A percentile compares a stretch with the other conserved stretches of the same genome.
Conservation (phyloP, 1,140 invertebrate species). For the Acyrthosiphon pisum region DNA sequence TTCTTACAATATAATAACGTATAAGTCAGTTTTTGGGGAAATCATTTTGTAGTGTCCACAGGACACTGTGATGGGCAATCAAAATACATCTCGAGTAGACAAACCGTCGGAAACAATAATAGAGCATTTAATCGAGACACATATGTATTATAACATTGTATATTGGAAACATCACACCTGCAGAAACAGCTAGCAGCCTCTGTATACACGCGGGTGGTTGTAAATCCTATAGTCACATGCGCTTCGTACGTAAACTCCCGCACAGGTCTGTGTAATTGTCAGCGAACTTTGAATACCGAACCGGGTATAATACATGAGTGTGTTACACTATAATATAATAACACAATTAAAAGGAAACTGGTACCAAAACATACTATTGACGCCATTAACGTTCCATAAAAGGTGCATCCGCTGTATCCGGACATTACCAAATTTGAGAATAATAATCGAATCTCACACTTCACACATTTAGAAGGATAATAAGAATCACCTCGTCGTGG, state of each 20-base stretch:
- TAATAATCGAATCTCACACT: not conserved
- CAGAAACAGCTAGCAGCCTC: not conserved
- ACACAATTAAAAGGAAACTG: not conserved
- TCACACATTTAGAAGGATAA: not conserved
- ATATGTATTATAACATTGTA: not conserved
- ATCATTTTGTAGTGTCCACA: not conserved
- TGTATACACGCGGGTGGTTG: not conserved
- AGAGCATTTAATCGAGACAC: not conserved
- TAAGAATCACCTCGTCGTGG: not conserved
- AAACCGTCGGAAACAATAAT: not conserved
- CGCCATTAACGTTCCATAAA: not conserved
- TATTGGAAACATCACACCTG: not conserved
- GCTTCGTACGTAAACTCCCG: not conserved
- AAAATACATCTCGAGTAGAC: not conserved
- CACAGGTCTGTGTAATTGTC: not conserved
- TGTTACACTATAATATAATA: slow-evolving; percentile 1
- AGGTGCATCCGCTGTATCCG: not conserved
- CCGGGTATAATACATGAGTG: not conserved
- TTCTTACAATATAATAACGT: not conserved
- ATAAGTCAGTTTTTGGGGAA: not conserved
- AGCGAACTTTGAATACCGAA: slow-evolving; percentile 13
- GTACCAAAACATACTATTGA: not conserved
- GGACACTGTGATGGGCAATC: not conserved
- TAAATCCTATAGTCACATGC: not conserved
- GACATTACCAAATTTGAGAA: slow-evolving; percentile 2